Evolutionary conservation across 2,113 vertebrate species (phyloP), one percentile per base, ranked within the genome.

Genomic region (Oreochromis spilurus): DNA sequence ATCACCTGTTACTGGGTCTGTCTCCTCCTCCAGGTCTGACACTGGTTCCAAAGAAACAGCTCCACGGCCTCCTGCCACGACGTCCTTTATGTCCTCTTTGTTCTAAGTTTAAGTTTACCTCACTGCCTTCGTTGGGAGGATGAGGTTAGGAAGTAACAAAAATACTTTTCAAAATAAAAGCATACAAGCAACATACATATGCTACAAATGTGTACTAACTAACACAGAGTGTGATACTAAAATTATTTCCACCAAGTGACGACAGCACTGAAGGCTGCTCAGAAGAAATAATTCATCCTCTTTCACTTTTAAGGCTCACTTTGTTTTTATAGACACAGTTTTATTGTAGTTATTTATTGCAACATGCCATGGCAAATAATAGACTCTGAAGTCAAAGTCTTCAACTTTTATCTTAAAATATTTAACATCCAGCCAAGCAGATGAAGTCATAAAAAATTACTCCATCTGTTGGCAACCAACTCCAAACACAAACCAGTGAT

Each of bases 11-110:
- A 54, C 0, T 54, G 19, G 0, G n/a, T 11, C n/a, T 54, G 52
- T 0, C 0, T 54, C 52, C 52, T 54, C 0, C 50, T 53, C 50
- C 0, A 53, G 50, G 50, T 53, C 50, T n/a, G 50, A 53, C 19
- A 53, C 52, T 54, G 19, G 52, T 21, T 54, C 9, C 52, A 54
- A 54, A 54, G 50, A 54, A 54, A 1, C 9, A 21, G n/a, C 52
- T 21, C 52, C 52, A 54, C 3, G 2, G 1, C n/a, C n/a, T 54
- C n/a, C 52, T 11, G 52, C 0, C n/a, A 0, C n/a, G 9, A 0
- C 9, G 11, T 54, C n/a, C 3, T 54, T 21, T n/a, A 54, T 54
- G 52, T 11, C n/a, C 9, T 21, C 3, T 54, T 54, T 54, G 19
- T 9, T 54, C 19, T n/a, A 53, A n/a, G 19, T 53, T 53, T n/a